Evolutionary conservation across 1,140 invertebrate genomes (phyloP).

Genomic region (Lasioglossum albipes): DNA sequence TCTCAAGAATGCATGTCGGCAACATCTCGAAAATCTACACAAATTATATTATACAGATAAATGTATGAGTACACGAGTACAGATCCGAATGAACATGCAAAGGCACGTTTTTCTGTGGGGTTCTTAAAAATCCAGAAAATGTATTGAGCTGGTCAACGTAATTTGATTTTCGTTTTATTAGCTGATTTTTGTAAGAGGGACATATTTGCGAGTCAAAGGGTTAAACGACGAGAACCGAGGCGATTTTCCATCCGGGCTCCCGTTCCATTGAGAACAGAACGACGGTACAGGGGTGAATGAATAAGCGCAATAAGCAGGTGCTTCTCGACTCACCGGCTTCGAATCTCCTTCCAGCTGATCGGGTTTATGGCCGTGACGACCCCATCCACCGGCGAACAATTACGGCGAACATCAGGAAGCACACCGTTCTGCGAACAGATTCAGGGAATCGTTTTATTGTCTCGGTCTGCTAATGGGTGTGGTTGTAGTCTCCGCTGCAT

Average conservation of each 20-base stretch:
- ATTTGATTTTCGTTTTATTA: too few species aligned
- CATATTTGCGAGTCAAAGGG: neutral
- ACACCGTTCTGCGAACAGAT: conserved; percentile 71
- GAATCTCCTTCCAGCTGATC: conserved; percentile 77
- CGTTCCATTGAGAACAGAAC: conserved; percentile 7
- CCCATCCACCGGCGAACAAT: conserved; percentile 76
- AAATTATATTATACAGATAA: too few species aligned
- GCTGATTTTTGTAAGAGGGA: too few species aligned
- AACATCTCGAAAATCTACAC: too few species aligned
- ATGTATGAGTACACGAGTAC: too few species aligned
- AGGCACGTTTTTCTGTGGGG: too few species aligned
- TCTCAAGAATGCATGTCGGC: too few species aligned
- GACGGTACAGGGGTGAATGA: conserved; percentile 43
- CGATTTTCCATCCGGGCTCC: neutral
- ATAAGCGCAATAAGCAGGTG: conserved; percentile 64
- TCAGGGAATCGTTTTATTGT: conserved; percentile 51
- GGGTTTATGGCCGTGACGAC: conserved; percentile 76
- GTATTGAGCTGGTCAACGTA: too few species aligned
- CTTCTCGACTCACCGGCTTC: conserved; percentile 74
- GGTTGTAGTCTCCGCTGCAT: neutral
- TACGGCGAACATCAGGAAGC: conserved; percentile 73
- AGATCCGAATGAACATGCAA: too few species aligned
- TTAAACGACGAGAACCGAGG: neutral
- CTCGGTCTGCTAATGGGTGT: neutral
- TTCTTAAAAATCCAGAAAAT: too few species aligned